Evolutionary conservation across 2,797 vertebrate species (phyloP), one percentile per base, ranked within the genome.

Genomic region (Takifugu rubripes): DNA sequence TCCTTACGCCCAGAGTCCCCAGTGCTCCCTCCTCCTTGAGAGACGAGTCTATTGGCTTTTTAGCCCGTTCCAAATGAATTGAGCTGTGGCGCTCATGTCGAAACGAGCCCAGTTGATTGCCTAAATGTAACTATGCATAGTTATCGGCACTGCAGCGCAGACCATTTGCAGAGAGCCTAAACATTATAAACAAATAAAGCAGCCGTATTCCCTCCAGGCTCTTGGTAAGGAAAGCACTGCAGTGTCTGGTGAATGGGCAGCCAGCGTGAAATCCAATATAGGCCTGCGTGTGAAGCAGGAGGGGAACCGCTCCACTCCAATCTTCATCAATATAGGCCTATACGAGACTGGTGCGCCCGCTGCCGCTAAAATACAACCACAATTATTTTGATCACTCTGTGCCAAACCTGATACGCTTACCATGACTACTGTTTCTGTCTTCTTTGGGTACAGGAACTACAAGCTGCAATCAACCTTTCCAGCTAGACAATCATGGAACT

Each of bases 161-260:
- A 81, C 83, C 83, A 86, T 91, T 89, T 88, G 82, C 69, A 77
- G 83, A 84, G 87, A 84, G 85, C 78, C 86, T 86, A 83, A 88
- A 90, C 90, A 90, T 91, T 91, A 86, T 88, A 89, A 90, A 90
- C 90, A 90, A 91, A 92, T 90, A 91, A 90, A 89, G 84, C 82
- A 73, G 74, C 74, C 70, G 76, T 84, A 84, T 89, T 78, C 88
- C 89, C 88, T 83, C 64, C 58, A 74, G 90, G 87, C 82, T 76
- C 72, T 86, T 78, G 82, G 81, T 90, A 88, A 84, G 82, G 82
- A 89, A 86, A 80, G 80, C 74, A 79, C 82, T 81, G 75, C 81
- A 81, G 79, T 90, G 86, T 88, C 89, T 89, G 88, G 84, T 89
- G 87, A 87, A 84, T 83, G 85, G 72, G 84, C 85, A 89, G 79